phyloP scores from a whole-genome alignment of 1,140 invertebrate genomes.

The Spodoptera litura region DNA sequence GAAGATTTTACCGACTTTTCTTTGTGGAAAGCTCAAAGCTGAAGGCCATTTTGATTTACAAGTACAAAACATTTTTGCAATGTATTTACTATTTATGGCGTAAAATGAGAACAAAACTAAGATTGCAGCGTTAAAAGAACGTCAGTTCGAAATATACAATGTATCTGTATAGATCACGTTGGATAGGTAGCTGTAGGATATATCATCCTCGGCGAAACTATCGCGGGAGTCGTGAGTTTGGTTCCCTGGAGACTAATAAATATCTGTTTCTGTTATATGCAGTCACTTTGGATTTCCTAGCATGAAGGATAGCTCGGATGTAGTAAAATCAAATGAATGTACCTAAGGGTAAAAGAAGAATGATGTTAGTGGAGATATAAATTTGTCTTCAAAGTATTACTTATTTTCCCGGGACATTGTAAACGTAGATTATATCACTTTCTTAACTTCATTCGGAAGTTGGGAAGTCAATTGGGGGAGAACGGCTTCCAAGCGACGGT shows the following conservation, averaged over 20 bases:
- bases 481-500: slow-evolving; percentile 25
- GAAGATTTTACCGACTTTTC: too few relatives aligned
- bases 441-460: slow-evolving; percentile 35
- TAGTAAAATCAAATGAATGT: slow-evolving; percentile 28
- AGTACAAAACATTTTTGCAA: too few relatives aligned
- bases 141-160: slow-evolving; percentile 27
- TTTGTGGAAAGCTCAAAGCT: too few relatives aligned
- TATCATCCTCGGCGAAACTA: slow-evolving; percentile 8
- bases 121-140: neutral
- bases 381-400: neutral
- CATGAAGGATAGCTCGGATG: slow-evolving; percentile 25
- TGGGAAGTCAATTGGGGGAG: slow-evolving; percentile 21
- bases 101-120: slow-evolving; percentile 10
- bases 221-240: slow-evolving; percentile 30
- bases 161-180: slow-evolving; percentile 20
- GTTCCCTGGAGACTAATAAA: slow-evolving; percentile 31
- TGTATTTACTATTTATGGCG: neutral
- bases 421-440: slow-evolving; percentile 30
- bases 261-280: slow-evolving; percentile 40
- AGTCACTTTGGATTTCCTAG: slow-evolving; percentile 40
- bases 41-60: too few relatives aligned
- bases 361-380: slow-evolving; percentile 25
- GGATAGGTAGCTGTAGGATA: slow-evolving; percentile 19
- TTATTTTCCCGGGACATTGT: slow-evolving; percentile 11
- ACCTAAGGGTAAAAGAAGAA: slow-evolving; percentile 26